These are phyloP conservation scores for Eurystomus glaucurus DNA, from an alignment of 2,797 vertebrate genomes.

Conservation along the genomic window DNA sequence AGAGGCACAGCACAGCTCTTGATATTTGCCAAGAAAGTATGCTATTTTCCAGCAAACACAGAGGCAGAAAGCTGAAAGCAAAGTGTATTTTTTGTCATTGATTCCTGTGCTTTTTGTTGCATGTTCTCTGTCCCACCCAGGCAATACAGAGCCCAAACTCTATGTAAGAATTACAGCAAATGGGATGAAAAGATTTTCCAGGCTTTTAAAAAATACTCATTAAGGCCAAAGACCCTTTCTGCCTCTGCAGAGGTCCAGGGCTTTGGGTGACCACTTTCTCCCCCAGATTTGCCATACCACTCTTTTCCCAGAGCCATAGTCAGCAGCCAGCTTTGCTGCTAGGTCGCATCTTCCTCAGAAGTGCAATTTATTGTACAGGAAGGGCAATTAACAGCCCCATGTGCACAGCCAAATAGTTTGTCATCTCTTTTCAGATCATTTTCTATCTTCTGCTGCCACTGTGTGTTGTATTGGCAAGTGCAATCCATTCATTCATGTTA, in stretches of 20 bases:
- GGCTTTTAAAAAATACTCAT: background rate
- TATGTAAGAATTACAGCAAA: background rate
- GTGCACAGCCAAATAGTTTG: background rate
- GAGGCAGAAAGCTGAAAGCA: background rate
- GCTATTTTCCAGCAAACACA: conserved; percentile 16
- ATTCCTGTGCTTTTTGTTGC: background rate
- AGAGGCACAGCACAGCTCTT: conserved; percentile 23
- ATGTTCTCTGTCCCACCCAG: background rate
- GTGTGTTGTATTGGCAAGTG: background rate
- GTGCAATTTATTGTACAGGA: background rate
- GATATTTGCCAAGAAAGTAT: conserved; percentile 38
- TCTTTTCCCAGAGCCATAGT: background rate
- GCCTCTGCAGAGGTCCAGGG: background rate
- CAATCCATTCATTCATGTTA: background rate
- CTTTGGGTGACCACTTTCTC: background rate
- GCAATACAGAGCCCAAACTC: background rate
- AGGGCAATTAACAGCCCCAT: background rate
- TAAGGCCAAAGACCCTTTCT: background rate
- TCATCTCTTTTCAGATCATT: background rate
- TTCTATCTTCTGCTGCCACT: conserved; percentile 23
- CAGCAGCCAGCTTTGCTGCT: background rate
- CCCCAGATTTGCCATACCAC: background rate
- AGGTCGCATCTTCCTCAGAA: background rate
- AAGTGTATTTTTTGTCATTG: background rate
- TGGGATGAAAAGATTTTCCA: background rate